phyloP scores from a whole-genome alignment of 2,888 invertebrate species.

The Dexiosoma caninum region DNA sequence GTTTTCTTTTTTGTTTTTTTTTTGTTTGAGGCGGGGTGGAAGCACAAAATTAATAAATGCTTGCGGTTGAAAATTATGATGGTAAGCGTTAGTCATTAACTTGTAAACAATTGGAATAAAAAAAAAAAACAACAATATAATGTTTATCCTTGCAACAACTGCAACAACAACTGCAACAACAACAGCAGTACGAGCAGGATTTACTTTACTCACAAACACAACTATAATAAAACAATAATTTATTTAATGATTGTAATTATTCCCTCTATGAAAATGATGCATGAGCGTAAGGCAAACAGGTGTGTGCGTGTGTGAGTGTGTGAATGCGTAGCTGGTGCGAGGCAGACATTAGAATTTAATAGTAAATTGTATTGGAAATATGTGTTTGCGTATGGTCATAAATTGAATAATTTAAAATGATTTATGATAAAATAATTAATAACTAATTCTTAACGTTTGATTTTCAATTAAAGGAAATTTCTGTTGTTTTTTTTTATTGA shows the following conservation, averaged over 20 bases:
- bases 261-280: background rate
- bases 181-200: background rate
- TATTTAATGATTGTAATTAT: conserved; percentile 40
- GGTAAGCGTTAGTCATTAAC: conserved; percentile 35
- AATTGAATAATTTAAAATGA: conserved; percentile 37
- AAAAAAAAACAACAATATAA: background rate
- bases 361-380: background rate
- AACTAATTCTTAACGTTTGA: background rate
- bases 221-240: conserved; percentile 23
- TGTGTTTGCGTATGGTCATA: background rate
- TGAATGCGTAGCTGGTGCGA: background rate
- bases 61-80: conserved; percentile 21
- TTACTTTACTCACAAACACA: background rate
- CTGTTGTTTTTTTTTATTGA: background rate
- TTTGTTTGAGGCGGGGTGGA: background rate
- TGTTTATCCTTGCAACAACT: background rate
- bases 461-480: background rate
- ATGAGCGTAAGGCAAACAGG: background rate
- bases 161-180: too few relatives aligned
- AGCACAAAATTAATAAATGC: background rate
- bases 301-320: background rate
- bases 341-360: background rate
- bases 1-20: too few relatives aligned
- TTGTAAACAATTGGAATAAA: conserved; percentile 31
- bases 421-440: conserved; percentile 48